A percentile compares a stretch with the other conserved stretches of the same genome.
Conservation (phyloP, 2,797 vertebrate species). For the Chiroxiphia lanceolata region DNA sequence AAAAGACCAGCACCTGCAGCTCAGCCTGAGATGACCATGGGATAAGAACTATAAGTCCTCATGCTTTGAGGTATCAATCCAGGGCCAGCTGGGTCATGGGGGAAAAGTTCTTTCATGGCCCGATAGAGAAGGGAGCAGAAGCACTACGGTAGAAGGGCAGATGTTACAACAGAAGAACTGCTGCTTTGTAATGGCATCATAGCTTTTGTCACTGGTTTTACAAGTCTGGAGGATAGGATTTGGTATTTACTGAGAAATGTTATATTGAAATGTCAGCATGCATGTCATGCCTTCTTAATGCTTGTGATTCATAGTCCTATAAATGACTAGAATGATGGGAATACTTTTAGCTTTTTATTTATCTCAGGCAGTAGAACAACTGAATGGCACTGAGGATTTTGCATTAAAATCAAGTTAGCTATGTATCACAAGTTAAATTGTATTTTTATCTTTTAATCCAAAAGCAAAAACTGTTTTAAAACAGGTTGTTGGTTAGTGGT, state of each 20-base stretch:
- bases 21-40: neutral
- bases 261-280: constrained; percentile 9
- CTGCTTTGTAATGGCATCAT: neutral
- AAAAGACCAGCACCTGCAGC: neutral
- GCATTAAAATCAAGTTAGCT: neutral
- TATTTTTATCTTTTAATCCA: neutral
- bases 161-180: neutral
- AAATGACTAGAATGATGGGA: neutral
- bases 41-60: neutral
- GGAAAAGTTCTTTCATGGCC: neutral
- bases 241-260: neutral
- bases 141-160: fast-evolving
- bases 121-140: neutral
- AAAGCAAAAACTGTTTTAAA: neutral
- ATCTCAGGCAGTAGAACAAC: neutral
- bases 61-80: neutral
- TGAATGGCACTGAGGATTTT: neutral
- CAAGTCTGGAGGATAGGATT: neutral
- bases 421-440: neutral
- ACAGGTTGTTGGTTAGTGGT: neutral
- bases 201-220: neutral
- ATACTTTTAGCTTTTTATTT: constrained; percentile 1
- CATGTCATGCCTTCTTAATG: neutral
- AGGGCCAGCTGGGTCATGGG: neutral
- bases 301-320: neutral